Percentiles rank a stretch among this genome's conserved stretches.
Evolutionary conservation across 35 echinoderm and acorn worm species (phyloP).

Genomic region (Chiridota heheva): DNA sequence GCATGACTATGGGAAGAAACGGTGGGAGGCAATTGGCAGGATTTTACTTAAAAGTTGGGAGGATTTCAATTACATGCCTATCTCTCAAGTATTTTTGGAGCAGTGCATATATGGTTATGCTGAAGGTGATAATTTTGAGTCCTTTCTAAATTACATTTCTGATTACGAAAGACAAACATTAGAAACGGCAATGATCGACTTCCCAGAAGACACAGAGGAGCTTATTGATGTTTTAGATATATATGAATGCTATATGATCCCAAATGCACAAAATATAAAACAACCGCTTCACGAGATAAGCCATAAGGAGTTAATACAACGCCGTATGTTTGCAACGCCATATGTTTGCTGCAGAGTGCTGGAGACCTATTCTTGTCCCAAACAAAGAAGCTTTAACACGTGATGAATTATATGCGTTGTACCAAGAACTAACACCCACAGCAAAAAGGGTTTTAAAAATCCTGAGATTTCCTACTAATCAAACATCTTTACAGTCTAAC

Average conservation of each 20-base stretch:
- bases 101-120: background rate
- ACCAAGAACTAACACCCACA: background rate
- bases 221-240: slow-evolving; percentile 32
- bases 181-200: slow-evolving; percentile 1
- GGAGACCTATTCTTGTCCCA: slow-evolving; percentile 1
- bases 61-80: slow-evolving; percentile 31
- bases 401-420: background rate
- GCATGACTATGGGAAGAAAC: slow-evolving; percentile 1
- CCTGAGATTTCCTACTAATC: background rate
- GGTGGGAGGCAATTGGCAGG: slow-evolving; percentile 47
- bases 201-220: slow-evolving; percentile 31
- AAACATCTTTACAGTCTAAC: background rate
- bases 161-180: slow-evolving; percentile 17
- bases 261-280: slow-evolving; percentile 1
- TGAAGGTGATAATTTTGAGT: background rate
- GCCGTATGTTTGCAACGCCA: slow-evolving; percentile 8
- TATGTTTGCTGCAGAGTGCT: slow-evolving; percentile 21
- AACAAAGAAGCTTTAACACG: background rate
- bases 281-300: slow-evolving; percentile 1
- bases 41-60: slow-evolving; percentile 35
- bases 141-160: slow-evolving; percentile 25
- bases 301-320: slow-evolving; percentile 43
- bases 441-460: background rate
- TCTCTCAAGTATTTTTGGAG: slow-evolving; percentile 41
- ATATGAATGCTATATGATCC: slow-evolving; percentile 23